Evolutionary conservation across 2,888 invertebrate genomes (phyloP).

Genomic region (Bembecia ichneumoniformis): DNA sequence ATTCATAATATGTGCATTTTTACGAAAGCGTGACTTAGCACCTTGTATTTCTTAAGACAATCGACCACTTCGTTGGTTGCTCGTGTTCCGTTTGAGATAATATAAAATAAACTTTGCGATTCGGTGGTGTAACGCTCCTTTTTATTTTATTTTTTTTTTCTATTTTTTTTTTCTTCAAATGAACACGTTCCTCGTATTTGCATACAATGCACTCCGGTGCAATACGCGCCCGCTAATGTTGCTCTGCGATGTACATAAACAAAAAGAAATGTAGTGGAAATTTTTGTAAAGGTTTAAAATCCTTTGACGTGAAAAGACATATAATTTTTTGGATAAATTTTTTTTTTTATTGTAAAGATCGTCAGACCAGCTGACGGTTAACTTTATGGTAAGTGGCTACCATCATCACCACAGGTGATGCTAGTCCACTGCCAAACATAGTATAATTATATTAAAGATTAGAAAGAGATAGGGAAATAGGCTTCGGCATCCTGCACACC

Average conservation of each 20-base stretch:
- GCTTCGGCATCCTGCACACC: too few species aligned
- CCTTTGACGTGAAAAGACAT: too few species aligned
- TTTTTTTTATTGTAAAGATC: not conserved
- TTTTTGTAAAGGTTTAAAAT: not conserved
- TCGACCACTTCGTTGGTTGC: slow-evolving; percentile 30
- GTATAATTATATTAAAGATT: too few species aligned
- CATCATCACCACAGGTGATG: too few species aligned
- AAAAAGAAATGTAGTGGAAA: slow-evolving; percentile 18
- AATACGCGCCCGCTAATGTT: slow-evolving; percentile 56
- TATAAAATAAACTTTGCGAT: slow-evolving; percentile 45
- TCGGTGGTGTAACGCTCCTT: slow-evolving; percentile 15
- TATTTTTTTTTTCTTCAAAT: slow-evolving; percentile 47
- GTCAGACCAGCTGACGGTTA: too few species aligned
- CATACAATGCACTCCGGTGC: slow-evolving; percentile 64
- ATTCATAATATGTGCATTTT: not conserved
- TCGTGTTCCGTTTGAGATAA: slow-evolving; percentile 45
- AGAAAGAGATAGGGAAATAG: too few species aligned
- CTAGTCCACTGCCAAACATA: too few species aligned
- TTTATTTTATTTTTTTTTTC: slow-evolving; percentile 8
- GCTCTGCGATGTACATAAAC: slow-evolving; percentile 10
- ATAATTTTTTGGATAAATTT: not conserved
- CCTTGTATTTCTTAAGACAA: slow-evolving; percentile 13
- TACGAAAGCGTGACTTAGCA: slow-evolving; percentile 22
- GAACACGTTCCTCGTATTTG: slow-evolving; percentile 59
- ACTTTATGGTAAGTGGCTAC: too few species aligned